Evolutionary conservation across 2,888 invertebrate genomes (phyloP).

Genomic region (Synanthedon vespiformis): DNA sequence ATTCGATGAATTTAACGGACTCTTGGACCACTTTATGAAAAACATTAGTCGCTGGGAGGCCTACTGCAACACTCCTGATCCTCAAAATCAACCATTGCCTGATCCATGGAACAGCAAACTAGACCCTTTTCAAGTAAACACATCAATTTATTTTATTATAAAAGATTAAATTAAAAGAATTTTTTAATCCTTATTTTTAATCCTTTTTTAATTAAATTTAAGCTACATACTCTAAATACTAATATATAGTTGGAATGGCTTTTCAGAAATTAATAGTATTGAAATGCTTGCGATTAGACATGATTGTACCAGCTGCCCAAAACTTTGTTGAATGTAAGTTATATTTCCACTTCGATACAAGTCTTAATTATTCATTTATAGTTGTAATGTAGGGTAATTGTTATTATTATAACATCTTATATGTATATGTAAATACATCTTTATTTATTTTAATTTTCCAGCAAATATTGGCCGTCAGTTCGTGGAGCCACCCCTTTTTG

Average conservation of each 20-base stretch:
- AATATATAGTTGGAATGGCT: not conserved
- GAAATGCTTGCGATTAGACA: conserved; percentile 88
- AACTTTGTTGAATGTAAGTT: conserved; percentile 73
- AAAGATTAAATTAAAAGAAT: not conserved
- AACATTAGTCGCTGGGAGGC: conserved; percentile 76
- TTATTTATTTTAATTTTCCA: conserved; percentile 16
- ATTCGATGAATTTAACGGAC: conserved; percentile 63
- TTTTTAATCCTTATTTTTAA: not conserved
- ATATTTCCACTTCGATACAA: not conserved
- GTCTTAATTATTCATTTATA: too few species aligned
- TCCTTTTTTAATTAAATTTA: too few species aligned
- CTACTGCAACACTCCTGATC: conserved; percentile 80
- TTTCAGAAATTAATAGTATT: conserved; percentile 80
- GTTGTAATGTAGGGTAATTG: too few species aligned
- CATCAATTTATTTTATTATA: not conserved
- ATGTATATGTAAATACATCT: too few species aligned
- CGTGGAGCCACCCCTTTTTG: conserved; percentile 91
- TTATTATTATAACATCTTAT: too few species aligned
- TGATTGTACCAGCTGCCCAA: conserved; percentile 84
- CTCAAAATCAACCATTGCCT: conserved; percentile 78
- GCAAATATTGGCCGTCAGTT: conserved; percentile 82
- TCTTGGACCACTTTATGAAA: conserved; percentile 73
- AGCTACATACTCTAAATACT: not conserved
- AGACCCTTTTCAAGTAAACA: conserved; percentile 65
- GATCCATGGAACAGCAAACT: conserved; percentile 75